Evolutionary conservation across 2,888 invertebrate genomes (phyloP).

Genomic region (Cephalotes varians): DNA sequence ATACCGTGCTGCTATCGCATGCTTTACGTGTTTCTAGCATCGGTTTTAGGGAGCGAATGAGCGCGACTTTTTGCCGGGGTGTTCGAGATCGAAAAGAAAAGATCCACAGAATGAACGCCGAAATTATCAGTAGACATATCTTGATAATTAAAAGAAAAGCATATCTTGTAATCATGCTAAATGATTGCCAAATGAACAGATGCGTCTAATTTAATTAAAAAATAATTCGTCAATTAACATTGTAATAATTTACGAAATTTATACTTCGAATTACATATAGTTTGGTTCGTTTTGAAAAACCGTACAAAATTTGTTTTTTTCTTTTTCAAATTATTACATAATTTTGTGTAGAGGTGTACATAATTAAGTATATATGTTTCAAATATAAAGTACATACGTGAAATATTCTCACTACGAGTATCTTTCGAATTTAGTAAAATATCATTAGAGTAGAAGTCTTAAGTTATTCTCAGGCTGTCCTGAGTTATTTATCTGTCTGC

Average conservation of each 20-base stretch:
- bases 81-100: background rate
- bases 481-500: slow-evolving; percentile 83
- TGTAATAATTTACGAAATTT: slow-evolving; percentile 1
- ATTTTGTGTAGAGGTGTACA: background rate
- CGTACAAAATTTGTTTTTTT: background rate
- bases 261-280: background rate
- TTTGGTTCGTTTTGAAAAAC: background rate
- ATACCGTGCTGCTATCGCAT: slow-evolving; percentile 11
- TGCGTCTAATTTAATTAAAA: background rate
- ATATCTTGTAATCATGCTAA: background rate
- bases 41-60: slow-evolving; percentile 24
- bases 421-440: slow-evolving; percentile 48
- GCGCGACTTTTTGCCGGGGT: slow-evolving; percentile 1
- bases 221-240: background rate
- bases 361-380: background rate
- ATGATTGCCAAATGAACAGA: background rate
- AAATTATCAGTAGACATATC: background rate
- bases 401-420: background rate
- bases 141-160: background rate
- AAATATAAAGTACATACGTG: background rate
- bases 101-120: background rate
- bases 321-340: background rate
- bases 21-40: slow-evolving; percentile 28
- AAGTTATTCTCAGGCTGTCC: slow-evolving; percentile 83
- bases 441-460: slow-evolving; percentile 63